Base-by-base conservation (phyloP, 2,113 vertebrate genomes). In the Otis tarda region DNA sequence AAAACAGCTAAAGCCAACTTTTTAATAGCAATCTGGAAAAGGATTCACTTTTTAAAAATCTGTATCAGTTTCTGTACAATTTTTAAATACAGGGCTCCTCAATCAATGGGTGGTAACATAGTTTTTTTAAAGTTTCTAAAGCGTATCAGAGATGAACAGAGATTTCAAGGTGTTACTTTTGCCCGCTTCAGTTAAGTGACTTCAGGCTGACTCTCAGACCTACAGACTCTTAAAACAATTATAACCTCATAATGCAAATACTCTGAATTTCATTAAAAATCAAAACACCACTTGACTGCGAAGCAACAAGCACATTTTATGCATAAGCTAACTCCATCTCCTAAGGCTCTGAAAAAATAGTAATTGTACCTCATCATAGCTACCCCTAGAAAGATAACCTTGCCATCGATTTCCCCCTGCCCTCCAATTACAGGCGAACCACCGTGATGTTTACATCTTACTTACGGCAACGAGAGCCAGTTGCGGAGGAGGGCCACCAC, bases 261-360 rank as follows among this genome's bases (percentile, higher is more conserved):
- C 65, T 52, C 50, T 23, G 75, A 80, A 95, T 91, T 83, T 73
- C 76, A 90, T 91, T 94, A 89, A 88, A 95, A 96, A 93, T 81
- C 94, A 78, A 86, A 90, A 71, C 73, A 83, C 61, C 85, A 75
- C 92, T 95, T 92, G 76, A 94, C 88, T 95, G 88, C 94, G 93
- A 95, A 93, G 89, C 49, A 93, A 82, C 7, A 41, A 91, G 90
- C 56, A 78, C 56, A 50, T 74, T 60, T 89, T 31, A 79, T 37
- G 65, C 83, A 75, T 39, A 95, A 84, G n/a, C 55, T 84, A 92
- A 95, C 93, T 83, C 71, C 50, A 21, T 67, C 57, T 80, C 60
- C 77, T 68, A 43, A 83, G 64, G 76, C 50, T n/a, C 68, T 71
- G 89, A 50, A 57, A 85, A 95, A 91, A 25, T 8, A 59, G 28